A percentile compares a stretch with the other conserved stretches of the same genome.
phyloP scores from a whole-genome alignment of 2,888 invertebrate species.

The Microplitis deprimator region DNA sequence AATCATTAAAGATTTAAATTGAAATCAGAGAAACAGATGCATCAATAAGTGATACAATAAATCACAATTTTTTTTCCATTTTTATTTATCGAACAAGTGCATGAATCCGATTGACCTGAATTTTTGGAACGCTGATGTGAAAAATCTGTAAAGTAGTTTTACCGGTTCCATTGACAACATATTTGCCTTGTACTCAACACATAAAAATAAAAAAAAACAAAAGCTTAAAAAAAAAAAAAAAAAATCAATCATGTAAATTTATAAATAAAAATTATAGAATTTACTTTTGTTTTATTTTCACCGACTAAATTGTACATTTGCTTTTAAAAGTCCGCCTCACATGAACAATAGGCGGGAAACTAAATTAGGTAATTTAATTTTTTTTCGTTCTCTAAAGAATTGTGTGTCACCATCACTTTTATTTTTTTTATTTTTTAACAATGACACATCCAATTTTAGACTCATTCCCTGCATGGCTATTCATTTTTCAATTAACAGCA shows the following conservation, averaged over 20 bases:
- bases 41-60: slow-evolving; percentile 21
- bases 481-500: slow-evolving; percentile 22
- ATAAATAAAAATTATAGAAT: too few species aligned
- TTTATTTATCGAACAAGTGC: slow-evolving; percentile 27
- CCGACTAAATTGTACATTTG: neutral
- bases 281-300: neutral
- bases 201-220: slow-evolving; percentile 14
- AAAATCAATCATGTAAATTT: too few species aligned
- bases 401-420: slow-evolving; percentile 27
- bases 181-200: neutral
- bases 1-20: slow-evolving; percentile 9
- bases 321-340: slow-evolving; percentile 13
- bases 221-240: neutral
- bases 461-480: slow-evolving; percentile 20
- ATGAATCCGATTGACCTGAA: slow-evolving; percentile 55
- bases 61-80: slow-evolving; percentile 16
- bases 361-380: slow-evolving; percentile 44
- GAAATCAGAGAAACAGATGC: slow-evolving; percentile 20
- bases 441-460: slow-evolving; percentile 20
- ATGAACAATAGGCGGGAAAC: slow-evolving; percentile 24
- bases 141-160: slow-evolving; percentile 46
- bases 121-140: slow-evolving; percentile 41
- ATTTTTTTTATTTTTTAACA: neutral
- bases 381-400: slow-evolving; percentile 30
- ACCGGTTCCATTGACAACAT: slow-evolving; percentile 45